Evolutionary conservation across 2,113 vertebrate species (phyloP).

Genomic region (Phrynosoma platyrhinos): DNA sequence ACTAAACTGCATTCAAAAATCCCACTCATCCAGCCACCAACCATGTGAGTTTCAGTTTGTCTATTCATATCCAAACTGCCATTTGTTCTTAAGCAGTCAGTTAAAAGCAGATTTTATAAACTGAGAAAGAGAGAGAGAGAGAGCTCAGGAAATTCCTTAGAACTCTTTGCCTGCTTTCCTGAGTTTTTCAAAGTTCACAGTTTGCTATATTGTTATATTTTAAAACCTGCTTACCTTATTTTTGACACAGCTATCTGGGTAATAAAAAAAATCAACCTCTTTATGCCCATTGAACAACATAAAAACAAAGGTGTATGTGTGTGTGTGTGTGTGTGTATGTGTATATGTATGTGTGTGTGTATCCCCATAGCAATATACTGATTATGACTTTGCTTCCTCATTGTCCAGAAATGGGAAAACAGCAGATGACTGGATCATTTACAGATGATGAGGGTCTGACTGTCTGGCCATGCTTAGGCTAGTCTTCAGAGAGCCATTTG

Average conservation of each 20-base stretch:
- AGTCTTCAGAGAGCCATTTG: constrained; percentile 21
- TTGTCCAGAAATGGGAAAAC: not conserved
- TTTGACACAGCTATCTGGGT: not conserved
- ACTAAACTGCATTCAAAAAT: not conserved
- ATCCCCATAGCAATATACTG: not conserved
- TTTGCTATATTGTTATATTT: not conserved
- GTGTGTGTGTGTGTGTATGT: too few species aligned
- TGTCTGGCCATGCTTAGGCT: not conserved
- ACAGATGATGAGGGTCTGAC: constrained; percentile 11
- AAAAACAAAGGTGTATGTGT: not conserved
- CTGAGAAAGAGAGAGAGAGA: too few species aligned
- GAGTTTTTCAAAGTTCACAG: not conserved
- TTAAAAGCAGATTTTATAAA: not conserved
- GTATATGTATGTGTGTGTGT: too few species aligned
- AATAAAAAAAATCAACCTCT: not conserved
- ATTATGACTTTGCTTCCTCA: not conserved
- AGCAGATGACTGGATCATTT: constrained; percentile 12
- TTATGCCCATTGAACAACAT: not conserved
- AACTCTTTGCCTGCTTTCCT: not conserved
- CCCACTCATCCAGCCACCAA: too few species aligned
- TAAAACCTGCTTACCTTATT: constrained; percentile 3
- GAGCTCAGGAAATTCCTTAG: not conserved
- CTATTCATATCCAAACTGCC: too few species aligned
- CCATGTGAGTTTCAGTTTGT: not conserved
- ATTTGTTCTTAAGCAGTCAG: not conserved